phyloP scores from a whole-genome alignment of 2,888 invertebrate species.

The Caenorhabditis auriculariae region DNA sequence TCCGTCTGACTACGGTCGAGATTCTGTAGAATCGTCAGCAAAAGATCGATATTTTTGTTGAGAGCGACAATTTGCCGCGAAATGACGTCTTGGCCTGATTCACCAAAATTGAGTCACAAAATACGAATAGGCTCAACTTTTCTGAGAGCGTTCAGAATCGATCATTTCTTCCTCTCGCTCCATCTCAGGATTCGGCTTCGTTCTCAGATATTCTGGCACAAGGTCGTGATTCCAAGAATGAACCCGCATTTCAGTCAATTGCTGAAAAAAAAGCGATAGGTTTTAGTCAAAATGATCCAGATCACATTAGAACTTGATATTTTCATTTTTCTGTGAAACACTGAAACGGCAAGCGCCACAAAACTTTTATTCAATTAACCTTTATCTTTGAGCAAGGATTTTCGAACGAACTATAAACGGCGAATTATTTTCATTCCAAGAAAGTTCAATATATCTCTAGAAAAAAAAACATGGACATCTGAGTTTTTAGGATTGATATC shows the following conservation, averaged over 20 bases:
- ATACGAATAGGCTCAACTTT: slow-evolving; percentile 4
- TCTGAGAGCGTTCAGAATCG: slow-evolving; percentile 19
- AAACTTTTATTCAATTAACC: too few relatives aligned
- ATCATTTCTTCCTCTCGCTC: slow-evolving; percentile 26
- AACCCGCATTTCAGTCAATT: slow-evolving; percentile 45
- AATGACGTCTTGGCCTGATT: slow-evolving; percentile 16
- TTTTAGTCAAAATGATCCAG: too few relatives aligned
- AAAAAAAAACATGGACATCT: too few relatives aligned
- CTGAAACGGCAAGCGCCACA: too few relatives aligned
- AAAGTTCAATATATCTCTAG: too few relatives aligned
- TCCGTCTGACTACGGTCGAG: slow-evolving; percentile 22
- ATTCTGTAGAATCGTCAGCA: slow-evolving; percentile 19
- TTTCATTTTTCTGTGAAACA: too few relatives aligned
- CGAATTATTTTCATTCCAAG: too few relatives aligned
- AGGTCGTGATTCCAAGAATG: slow-evolving; percentile 56
- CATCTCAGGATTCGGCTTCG: slow-evolving; percentile 35
- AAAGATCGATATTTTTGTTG: slow-evolving; percentile 52
- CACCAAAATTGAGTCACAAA: not conserved
- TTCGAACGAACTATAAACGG: too few relatives aligned
- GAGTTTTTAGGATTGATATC: too few relatives aligned
- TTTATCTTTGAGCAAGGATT: too few relatives aligned
- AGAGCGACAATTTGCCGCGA: slow-evolving; percentile 31
- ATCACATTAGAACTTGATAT: too few relatives aligned
- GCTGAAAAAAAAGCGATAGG: too few relatives aligned
- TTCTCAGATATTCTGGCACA: slow-evolving; percentile 53